Conservation (phyloP, 2,888 invertebrate species). For the Lysandra coridon region DNA sequence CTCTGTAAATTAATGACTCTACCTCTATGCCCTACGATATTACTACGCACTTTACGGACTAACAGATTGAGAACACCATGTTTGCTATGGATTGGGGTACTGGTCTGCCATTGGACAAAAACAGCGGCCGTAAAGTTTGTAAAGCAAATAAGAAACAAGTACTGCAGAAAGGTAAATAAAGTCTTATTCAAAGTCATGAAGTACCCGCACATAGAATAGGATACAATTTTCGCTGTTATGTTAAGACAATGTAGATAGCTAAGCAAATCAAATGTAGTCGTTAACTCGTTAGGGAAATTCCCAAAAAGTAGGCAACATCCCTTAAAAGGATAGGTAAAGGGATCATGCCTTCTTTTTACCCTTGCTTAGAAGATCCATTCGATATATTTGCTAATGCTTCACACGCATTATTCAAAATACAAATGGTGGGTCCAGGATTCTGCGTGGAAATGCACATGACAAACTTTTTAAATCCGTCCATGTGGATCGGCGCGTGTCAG, state of each 20-base stretch:
- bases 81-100: background rate
- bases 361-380: background rate
- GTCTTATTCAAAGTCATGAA: background rate
- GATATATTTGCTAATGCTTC: background rate
- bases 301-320: too few relatives aligned
- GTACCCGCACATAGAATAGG: background rate
- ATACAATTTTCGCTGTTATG: background rate
- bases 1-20: background rate
- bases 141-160: background rate
- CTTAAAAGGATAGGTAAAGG: background rate
- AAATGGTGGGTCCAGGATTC: slow-evolving; percentile 22
- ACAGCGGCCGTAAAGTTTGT: background rate
- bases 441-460: slow-evolving; percentile 45
- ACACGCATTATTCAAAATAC: background rate
- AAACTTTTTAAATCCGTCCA: slow-evolving; percentile 72
- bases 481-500: slow-evolving; percentile 62
- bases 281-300: too few relatives aligned
- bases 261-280: background rate
- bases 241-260: background rate
- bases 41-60: background rate
- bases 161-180: too few relatives aligned
- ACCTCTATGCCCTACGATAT: background rate
- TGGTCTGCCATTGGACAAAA: background rate
- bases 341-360: background rate
- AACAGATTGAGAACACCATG: background rate